Evolutionary conservation across 1,140 invertebrate species (phyloP), one percentile per base, ranked within the genome.

Genomic region (Papilio machaon): DNA sequence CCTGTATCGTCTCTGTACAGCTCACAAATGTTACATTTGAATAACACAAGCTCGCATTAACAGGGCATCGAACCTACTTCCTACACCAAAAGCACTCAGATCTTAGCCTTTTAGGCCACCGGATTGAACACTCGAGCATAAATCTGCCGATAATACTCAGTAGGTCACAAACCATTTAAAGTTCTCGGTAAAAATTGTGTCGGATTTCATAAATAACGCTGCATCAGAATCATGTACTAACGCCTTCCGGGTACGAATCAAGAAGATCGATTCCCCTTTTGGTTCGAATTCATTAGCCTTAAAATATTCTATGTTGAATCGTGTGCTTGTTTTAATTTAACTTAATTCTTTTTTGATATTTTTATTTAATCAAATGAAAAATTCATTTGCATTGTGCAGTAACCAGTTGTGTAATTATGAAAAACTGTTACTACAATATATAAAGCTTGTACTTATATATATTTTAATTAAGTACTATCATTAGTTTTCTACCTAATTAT

Each of bases 91-190:
- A 76, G 74, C 23, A 76, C 74, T 76, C 54, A 76, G 60, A n/a
- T 54, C 49, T 76, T 47, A 52, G 47, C 74, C 74, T 76, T 76
- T 76, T 76, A 54, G 74, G 74, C 74, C 74, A 76, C 47, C 49
- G 74, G 74, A 76, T 76, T 76, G 30, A 76, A 15, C 74, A 52
- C 23, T 76, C 30, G 23, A 54, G 11, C 19, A 76, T 76, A 76
- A 76, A 76, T 76, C 74, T 67, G 60, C 19, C 60, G 23, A 76
- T 74, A 74, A 74, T 47, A 30, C n/a, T 76, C 46, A 76, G 47
- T 76, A 49, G 74, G 74, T 76, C 74, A 76, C 46, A 54, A 52
- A 67, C 4, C 17, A 11, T 35, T 9, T 67, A 67, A 67, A 67
- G 60, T 67, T 67, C 60, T 30, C 23, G 23, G 60, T 30, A 67